A percentile compares a stretch with the other conserved stretches of the same genome.
Evolutionary conservation across 2,888 invertebrate species (phyloP).

Genomic region (Phasia obesa): DNA sequence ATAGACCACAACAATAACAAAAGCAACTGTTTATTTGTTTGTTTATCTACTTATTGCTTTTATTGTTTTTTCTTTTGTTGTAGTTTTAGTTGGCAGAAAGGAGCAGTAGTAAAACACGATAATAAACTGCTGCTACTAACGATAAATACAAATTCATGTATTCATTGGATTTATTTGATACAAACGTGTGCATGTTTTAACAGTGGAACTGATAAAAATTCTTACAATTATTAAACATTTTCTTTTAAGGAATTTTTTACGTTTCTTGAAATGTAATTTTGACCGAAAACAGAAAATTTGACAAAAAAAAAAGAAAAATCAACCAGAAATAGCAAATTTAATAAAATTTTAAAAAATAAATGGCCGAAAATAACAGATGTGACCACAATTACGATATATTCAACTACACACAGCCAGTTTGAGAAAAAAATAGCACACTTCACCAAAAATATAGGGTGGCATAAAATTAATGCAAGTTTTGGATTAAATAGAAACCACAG

Average conservation of each 20-base stretch:
- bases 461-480: too few species aligned
- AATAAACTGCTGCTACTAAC: conserved; percentile 31
- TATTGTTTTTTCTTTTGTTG: conserved; percentile 19
- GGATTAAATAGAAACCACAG: too few species aligned
- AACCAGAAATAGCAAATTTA: too few species aligned
- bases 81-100: background rate
- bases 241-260: background rate
- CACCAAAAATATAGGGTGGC: too few species aligned
- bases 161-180: conserved; percentile 15
- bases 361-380: too few species aligned
- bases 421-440: too few species aligned
- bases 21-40: conserved; percentile 66
- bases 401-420: too few species aligned
- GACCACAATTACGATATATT: too few species aligned
- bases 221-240: background rate
- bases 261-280: background rate
- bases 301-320: too few species aligned
- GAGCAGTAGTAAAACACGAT: conserved; percentile 22
- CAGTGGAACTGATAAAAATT: background rate
- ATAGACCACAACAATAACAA: conserved; percentile 42
- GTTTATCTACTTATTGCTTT: conserved; percentile 62
- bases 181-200: background rate
- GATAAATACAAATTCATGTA: conserved; percentile 34
- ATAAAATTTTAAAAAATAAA: too few species aligned
- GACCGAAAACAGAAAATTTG: too few species aligned